A percentile compares a stretch with the other conserved stretches of the same genome.
These are phyloP conservation scores for Dendrocopos noguchii DNA, from an alignment of 2,113 vertebrate species.

Conservation along the genomic window DNA sequence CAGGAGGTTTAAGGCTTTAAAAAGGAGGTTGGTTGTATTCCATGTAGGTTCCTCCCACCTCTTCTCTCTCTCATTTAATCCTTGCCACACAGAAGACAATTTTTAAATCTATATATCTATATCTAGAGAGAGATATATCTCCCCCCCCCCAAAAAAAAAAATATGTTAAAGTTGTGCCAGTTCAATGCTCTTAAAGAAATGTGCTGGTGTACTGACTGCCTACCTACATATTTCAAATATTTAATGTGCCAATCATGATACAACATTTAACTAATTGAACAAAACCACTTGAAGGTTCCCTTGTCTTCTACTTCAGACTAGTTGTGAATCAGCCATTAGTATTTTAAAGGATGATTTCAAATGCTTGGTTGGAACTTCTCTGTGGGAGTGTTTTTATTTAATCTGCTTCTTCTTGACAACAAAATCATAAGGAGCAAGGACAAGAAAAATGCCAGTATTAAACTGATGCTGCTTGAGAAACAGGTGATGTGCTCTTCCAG, in stretches of 20 bases:
- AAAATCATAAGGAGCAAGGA: background rate
- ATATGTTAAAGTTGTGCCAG: background rate
- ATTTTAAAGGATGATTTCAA: background rate
- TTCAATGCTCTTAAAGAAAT: background rate
- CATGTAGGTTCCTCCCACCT: background rate
- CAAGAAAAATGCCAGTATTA: background rate
- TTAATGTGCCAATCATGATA: background rate
- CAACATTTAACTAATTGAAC: constrained; percentile 1
- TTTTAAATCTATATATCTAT: background rate
- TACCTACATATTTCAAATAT: background rate
- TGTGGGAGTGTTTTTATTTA: constrained; percentile 6
- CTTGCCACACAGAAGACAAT: background rate
- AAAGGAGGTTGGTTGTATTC: background rate
- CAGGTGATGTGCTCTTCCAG: background rate
- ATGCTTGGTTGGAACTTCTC: background rate
- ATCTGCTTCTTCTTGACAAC: background rate
- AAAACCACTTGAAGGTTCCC: background rate
- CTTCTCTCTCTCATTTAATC: background rate
- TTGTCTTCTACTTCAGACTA: background rate
- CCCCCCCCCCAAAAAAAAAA: too few species aligned
- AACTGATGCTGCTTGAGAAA: background rate
- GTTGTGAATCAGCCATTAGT: background rate
- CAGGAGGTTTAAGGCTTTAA: background rate
- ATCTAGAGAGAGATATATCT: too few species aligned
- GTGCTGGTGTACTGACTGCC: background rate